A percentile compares a stretch with the other conserved stretches of the same genome.
Evolutionary conservation across 2,797 vertebrate genomes (phyloP).

Genomic region (Thunnus albacares): DNA sequence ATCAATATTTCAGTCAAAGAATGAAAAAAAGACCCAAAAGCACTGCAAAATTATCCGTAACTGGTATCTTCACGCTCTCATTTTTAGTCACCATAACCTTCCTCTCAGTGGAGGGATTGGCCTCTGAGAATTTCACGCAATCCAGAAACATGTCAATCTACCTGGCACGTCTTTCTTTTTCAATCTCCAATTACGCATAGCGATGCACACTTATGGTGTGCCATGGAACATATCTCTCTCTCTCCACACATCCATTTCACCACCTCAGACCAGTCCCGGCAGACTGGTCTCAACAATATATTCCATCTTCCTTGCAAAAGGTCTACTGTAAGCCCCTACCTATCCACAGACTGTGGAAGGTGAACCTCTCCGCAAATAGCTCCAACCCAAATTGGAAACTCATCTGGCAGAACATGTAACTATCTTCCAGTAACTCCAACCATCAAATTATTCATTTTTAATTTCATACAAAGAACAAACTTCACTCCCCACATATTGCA

Average conservation of each 20-base stretch:
- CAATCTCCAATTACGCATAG: neutral
- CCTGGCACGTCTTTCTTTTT: neutral
- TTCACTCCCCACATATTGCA: neutral
- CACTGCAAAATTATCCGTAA: no score
- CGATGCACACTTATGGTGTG: neutral
- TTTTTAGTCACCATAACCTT: no score
- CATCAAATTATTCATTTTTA: conserved; percentile 7
- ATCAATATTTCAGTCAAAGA: no score
- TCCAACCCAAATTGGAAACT: conserved; percentile 2
- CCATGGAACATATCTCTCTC: neutral
- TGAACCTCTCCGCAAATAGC: neutral
- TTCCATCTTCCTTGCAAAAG: neutral
- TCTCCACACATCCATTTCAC: neutral
- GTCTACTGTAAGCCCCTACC: no score
- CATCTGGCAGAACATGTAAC: neutral
- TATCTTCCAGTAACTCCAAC: neutral
- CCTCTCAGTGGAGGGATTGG: neutral
- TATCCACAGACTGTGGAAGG: neutral
- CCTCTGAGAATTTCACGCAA: neutral
- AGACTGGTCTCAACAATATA: neutral
- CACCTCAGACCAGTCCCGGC: neutral
- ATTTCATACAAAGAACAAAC: neutral
- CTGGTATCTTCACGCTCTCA: no score
- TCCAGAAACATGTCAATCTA: neutral
- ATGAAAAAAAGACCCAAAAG: no score